These are phyloP conservation scores for Chelonoidis abingdonii DNA, from an alignment of 2,113 vertebrate genomes.

Conservation along the genomic window DNA sequence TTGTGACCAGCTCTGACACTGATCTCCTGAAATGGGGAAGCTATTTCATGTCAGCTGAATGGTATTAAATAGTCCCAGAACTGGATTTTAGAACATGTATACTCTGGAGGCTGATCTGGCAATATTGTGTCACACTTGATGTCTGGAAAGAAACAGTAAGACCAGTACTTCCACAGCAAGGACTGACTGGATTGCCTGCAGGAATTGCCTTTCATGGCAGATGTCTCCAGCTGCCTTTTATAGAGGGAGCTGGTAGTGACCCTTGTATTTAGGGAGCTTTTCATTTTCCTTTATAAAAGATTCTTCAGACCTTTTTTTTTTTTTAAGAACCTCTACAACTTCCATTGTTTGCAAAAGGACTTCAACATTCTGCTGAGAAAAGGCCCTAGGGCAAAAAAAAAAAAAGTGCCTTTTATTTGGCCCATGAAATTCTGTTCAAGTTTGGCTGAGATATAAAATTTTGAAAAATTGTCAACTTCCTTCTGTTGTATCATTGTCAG, in stretches of 20 bases:
- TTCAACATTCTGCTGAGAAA: not conserved
- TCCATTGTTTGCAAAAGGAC: not conserved
- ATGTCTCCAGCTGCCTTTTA: not conserved
- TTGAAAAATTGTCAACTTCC: not conserved
- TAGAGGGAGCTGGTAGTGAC: not conserved
- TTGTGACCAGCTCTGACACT: slow-evolving; percentile 2
- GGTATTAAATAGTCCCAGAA: slow-evolving; percentile 48
- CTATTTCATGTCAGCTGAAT: slow-evolving; percentile 44
- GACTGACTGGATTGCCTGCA: not conserved
- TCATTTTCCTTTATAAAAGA: not conserved
- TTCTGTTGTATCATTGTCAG: slow-evolving; percentile 3
- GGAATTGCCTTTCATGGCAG: not conserved
- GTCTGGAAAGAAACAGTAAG: not conserved
- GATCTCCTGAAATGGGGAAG: not conserved
- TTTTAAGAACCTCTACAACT: not conserved
- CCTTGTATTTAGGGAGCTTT: not conserved
- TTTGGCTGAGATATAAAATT: not conserved
- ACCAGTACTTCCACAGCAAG: not conserved
- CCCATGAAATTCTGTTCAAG: not conserved
- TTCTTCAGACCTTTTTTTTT: not conserved
- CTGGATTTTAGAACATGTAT: slow-evolving; percentile 25
- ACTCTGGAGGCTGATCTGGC: not conserved
- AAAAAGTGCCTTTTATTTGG: not conserved
- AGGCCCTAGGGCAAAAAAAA: not conserved
- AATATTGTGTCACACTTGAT: not conserved